Percentiles rank a stretch among this genome's conserved stretches.
phyloP scores from a whole-genome alignment of 2,113 vertebrate species.

The Xyrauchen texanus region DNA sequence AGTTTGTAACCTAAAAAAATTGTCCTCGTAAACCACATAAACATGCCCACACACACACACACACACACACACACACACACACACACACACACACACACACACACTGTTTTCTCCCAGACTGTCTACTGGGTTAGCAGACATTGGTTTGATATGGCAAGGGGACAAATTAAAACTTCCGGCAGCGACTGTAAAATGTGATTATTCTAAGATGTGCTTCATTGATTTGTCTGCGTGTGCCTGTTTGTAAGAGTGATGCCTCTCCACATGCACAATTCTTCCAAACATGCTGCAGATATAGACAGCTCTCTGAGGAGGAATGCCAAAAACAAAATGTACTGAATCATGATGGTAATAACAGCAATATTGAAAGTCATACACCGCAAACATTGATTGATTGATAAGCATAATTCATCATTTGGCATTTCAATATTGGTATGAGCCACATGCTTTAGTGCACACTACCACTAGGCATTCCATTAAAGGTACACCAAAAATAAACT shows the following conservation, averaged over 20 bases:
- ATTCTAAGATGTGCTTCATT: conserved; percentile 57
- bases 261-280: too few species aligned
- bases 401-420: too few species aligned
- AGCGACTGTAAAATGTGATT: conserved; percentile 61
- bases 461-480: too few species aligned
- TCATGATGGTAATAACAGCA: background rate
- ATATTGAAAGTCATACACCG: too few species aligned
- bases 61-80: too few species aligned
- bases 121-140: conserved; percentile 15
- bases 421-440: too few species aligned
- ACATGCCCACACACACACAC: background rate
- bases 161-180: conserved; percentile 36
- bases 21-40: too few species aligned
- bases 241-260: background rate
- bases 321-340: background rate
- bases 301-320: background rate
- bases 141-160: conserved; percentile 29
- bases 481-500: too few species aligned
- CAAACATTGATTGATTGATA: too few species aligned
- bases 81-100: too few species aligned
- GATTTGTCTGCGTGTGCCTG: conserved; percentile 30
- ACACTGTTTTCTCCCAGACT: background rate
- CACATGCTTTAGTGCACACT: too few species aligned
- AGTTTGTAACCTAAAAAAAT: too few species aligned
- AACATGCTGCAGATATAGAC: background rate